Base-by-base conservation (phyloP, 2,113 vertebrate genomes). In the Chaenocephalus aceratus region DNA sequence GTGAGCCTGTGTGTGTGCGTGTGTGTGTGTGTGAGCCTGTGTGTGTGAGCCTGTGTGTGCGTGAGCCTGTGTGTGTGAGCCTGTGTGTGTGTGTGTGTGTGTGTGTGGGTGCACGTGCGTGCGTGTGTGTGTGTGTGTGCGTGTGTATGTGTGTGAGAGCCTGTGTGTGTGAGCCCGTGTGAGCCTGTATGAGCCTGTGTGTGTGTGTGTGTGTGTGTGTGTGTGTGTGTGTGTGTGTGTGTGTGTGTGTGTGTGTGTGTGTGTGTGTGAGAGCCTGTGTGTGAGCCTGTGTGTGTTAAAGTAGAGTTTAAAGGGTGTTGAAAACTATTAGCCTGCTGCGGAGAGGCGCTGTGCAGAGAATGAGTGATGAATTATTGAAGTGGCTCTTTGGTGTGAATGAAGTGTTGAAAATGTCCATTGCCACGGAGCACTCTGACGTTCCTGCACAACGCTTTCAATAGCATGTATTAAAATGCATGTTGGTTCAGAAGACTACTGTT, bases 331-430 rank as follows among this genome's bases (percentile, higher is more conserved):
- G 90, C 89, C 88, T 56, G 85, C 90, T 88, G 89, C 56, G 15
- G 86, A 88, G 89, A 90, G 86, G 86, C 72, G 66, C 90, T 85
- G 88, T 72, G 88, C 76, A 58, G 62, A 86, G 88, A 91, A 79
- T 90, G 92, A 92, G 88, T 93, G 93, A 93, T 94, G 91, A 95
- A 94, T 95, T 94, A 95, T 93, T 95, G 92, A 94, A 94, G 92
- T 93, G 91, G 84, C 90, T 92, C 91, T 94, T 92, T 93, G 89
- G 92, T 92, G 89, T 92, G 93, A 95, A 94, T 92, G 91, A 92
- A 92, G 94, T 93, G 93, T 91, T 94, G 93, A 94, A 95, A 95
- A 92, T 80, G 90, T 85, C 85, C 84, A 83, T 86, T 89, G 90
- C 92, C 89, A 88, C 65, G 11, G 79, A 89, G 78, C 83, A 74